phyloP scores from a whole-genome alignment of 2,797 vertebrate genomes.

The Pangasius macronema region DNA sequence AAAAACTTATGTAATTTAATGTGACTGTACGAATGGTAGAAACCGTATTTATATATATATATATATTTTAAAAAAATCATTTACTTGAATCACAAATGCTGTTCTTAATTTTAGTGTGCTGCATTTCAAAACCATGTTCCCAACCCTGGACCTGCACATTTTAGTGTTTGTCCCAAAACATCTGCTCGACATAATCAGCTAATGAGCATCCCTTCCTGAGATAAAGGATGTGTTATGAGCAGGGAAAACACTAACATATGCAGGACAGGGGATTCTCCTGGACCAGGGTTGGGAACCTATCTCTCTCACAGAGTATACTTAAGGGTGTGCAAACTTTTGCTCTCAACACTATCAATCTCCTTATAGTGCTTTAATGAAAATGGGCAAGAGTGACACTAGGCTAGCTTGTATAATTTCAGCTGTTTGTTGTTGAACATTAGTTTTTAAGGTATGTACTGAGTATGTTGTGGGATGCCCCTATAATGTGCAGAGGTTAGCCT shows the following conservation, averaged over 20 bases:
- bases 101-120: background rate
- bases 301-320: background rate
- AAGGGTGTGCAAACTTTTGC: background rate
- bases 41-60: background rate
- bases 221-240: background rate
- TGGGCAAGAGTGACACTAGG: background rate
- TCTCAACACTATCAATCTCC: background rate
- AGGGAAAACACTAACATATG: background rate
- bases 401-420: background rate
- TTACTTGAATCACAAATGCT: background rate
- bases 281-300: background rate
- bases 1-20: background rate
- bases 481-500: background rate
- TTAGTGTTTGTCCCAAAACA: background rate
- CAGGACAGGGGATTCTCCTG: background rate
- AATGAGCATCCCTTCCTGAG: background rate
- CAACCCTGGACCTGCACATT: background rate
- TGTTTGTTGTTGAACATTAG: background rate
- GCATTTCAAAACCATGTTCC: background rate
- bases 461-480: background rate
- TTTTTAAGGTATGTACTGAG: background rate
- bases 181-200: background rate
- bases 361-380: background rate
- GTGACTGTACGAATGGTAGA: background rate
- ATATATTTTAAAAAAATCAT: background rate